Evolutionary conservation across 2,888 invertebrate species (phyloP).

Genomic region (Parnassius smintheus): DNA sequence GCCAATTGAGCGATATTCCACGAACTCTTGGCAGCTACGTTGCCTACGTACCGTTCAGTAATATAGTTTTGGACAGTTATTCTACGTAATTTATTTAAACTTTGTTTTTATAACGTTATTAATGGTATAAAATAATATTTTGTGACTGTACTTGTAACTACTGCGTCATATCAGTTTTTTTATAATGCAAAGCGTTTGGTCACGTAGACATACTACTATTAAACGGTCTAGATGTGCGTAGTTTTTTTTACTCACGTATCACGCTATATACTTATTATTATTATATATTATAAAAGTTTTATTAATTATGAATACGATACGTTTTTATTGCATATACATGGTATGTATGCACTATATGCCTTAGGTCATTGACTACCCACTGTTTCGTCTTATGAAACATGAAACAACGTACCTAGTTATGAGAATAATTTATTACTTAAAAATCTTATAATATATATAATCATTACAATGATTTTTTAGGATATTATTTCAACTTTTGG

Average conservation of each 20-base stretch:
- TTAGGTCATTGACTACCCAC: neutral
- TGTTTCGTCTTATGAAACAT: neutral
- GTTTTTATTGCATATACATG: too few relatives aligned
- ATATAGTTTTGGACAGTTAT: neutral
- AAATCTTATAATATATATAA: too few relatives aligned
- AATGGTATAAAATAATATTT: too few relatives aligned
- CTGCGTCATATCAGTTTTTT: conserved; percentile 9
- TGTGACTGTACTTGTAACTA: neutral
- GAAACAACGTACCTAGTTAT: neutral
- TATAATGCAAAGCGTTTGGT: conserved; percentile 3
- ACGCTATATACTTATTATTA: too few relatives aligned
- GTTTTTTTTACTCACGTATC: too few relatives aligned
- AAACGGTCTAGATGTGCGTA: too few relatives aligned
- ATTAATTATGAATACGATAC: too few relatives aligned
- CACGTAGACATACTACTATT: conserved; percentile 5
- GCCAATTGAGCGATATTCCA: conserved; percentile 46
- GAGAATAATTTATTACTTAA: neutral
- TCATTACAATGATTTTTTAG: neutral
- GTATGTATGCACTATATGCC: too few relatives aligned
- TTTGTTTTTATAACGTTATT: too few relatives aligned
- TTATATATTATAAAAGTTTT: too few relatives aligned
- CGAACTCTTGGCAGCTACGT: conserved; percentile 43
- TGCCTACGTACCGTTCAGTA: too few relatives aligned
- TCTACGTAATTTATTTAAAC: too few relatives aligned
- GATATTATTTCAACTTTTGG: conserved; percentile 3